Base-by-base conservation (phyloP, 1,140 invertebrate species). In the Archivesica marissinica region DNA sequence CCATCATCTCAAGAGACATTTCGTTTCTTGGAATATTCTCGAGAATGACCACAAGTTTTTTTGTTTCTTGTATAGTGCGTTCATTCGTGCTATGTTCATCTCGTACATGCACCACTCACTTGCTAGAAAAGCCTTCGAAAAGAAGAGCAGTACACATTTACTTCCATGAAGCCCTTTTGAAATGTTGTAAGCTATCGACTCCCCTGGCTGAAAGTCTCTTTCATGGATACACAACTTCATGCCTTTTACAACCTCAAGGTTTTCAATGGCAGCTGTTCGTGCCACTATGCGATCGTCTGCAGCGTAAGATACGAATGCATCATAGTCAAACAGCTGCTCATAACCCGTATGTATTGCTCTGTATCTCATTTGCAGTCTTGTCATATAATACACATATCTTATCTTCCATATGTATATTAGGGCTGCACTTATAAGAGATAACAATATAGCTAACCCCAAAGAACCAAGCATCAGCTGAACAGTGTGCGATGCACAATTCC, bases 71-170 rank as follows among this genome's bases (percentile, higher is more conserved):
- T 86, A 44, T 4, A 85, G 28, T 15, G 66, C 35, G 25, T 90
- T 87, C 68, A 88, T 82, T 38, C 70, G 61, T 13, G 89, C 88
- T 81, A 89, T 92, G 82, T 96, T 95, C 11, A 95, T 94, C 90
- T 96, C 96, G 95, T 95, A 96, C 41, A 94, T 87, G 89, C 96
- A 96, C 96, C 96, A 96, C 33, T 96, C 94, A n/a, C 96, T 96
- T 82, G 95, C 94, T 0, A 95, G 94, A 88, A 96, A 96, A 44
- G 94, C 93, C 87, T 96, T 94, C 81, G 95, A 95, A 47, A 96
- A 94, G 23, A 96, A 91, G 28, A 96, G 90, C 52, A 96, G 91
- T 28, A 95, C 95, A 91, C 95, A 95, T 64, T 95, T 94, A 89
- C 95, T 96, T 68, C 94, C 93, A 30, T 95, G 94, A 41, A 96